Base-by-base conservation (phyloP, 2,797 vertebrate species). In the Melanotaenia maccullochi region DNA sequence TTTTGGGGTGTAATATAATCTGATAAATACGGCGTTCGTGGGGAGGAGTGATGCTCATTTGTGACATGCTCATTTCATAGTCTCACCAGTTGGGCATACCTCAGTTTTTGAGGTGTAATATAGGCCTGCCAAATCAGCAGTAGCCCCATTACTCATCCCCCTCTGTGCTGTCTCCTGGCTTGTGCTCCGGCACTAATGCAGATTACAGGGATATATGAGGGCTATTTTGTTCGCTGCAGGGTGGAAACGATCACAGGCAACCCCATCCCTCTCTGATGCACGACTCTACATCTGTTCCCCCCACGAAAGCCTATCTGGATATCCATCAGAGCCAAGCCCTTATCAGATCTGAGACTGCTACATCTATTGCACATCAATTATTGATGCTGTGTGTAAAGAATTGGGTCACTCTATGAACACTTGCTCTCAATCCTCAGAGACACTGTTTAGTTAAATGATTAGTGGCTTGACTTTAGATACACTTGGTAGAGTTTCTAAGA, bases 201-300 rank as follows among this genome's bases (percentile, higher is more conserved):
- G 91, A 93, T 93, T 93, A 92, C 92, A 90, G 91, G 89, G 91
- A 93, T 93, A 86, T 93, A 93, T 93, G 92, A 93, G 90, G 91
- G 93, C 92, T 92, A 93, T 93, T 93, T 93, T 93, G 92, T 92
- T 93, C 93, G 78, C 92, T 78, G 90, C 88, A 78, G 92, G 93
- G 90, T 87, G 91, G 92, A 90, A 91, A 93, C 82, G 81, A 91
- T 92, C 89, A 79, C 85, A 83, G 88, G 89, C 90, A 88, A 87
- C 86, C 90, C 87, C 85, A 90, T 90, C 90, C 82, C 83, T 90
- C 89, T 91, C 88, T 85, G 76, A 90, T 87, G 90, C 84, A 65
- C 61, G 54, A 73, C 87, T 84, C 84, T 91, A 90, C 92, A 93
- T 91, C 92, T 93, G 92, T 92, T 89, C 83, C 78, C 85, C 76